phyloP scores from a whole-genome alignment of 1,140 invertebrate genomes.

The Penaeus chinensis region DNA sequence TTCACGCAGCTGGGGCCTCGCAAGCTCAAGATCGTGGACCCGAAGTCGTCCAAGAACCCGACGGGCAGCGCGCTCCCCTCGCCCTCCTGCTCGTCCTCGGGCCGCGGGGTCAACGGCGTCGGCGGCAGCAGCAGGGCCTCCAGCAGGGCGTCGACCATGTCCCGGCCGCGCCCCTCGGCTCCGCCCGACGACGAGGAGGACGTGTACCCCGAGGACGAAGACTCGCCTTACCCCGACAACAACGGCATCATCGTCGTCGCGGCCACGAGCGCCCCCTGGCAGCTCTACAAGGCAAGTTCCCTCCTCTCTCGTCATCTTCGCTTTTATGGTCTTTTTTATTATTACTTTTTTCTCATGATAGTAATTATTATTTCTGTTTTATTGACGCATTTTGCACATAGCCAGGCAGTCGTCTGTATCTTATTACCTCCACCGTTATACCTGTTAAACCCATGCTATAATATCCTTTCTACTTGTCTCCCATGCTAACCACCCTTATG shows the following conservation, averaged over 20 bases:
- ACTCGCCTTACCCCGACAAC: conserved; percentile 59
- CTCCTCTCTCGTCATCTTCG: background rate
- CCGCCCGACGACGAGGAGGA: conserved; percentile 53
- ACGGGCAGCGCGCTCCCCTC: conserved; percentile 23
- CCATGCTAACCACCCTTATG: too few species aligned
- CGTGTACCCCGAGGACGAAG: conserved; percentile 37
- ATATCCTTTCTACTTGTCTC: too few species aligned
- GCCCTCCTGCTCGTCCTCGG: background rate
- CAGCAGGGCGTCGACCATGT: conserved; percentile 31
- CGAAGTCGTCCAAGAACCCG: conserved; percentile 53
- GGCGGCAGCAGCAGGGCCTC: conserved; percentile 43
- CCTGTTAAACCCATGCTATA: too few species aligned
- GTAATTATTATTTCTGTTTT: too few species aligned
- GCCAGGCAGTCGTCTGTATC: too few species aligned
- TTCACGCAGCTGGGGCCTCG: conserved; percentile 58
- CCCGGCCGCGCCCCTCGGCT: conserved; percentile 34
- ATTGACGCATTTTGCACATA: too few species aligned
- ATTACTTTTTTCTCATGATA: too few species aligned
- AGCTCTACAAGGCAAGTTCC: conserved; percentile 57
- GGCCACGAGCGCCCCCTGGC: conserved; percentile 61
- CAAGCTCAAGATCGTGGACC: conserved; percentile 62
- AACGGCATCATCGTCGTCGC: conserved; percentile 64
- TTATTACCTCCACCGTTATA: too few species aligned
- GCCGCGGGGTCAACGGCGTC: conserved; percentile 16
- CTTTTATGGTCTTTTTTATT: background rate